Percentiles rank a stretch among this genome's conserved stretches.
These are phyloP conservation scores for Apodemia zela DNA, from an alignment of 2,888 invertebrate species.

Conservation along the genomic window DNA sequence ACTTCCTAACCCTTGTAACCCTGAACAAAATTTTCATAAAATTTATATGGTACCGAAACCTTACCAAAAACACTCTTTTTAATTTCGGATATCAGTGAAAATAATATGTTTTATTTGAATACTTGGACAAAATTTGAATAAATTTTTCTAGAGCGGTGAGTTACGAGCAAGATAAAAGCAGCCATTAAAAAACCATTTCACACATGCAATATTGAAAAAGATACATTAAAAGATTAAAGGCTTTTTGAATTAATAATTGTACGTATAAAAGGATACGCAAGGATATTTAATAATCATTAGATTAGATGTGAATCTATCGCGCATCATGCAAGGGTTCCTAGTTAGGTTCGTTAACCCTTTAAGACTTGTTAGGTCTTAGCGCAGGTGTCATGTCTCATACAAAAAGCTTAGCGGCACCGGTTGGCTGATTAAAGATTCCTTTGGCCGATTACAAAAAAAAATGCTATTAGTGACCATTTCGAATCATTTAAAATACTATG, in stretches of 20 bases:
- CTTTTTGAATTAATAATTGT: slow-evolving; percentile 6
- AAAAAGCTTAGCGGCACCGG: slow-evolving; percentile 7
- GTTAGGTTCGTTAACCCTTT: slow-evolving; percentile 27
- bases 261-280: slow-evolving; percentile 2
- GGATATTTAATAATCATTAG: slow-evolving; percentile 3
- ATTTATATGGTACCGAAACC: no score
- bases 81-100: no score
- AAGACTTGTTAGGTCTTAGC: slow-evolving; percentile 29
- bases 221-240: slow-evolving; percentile 1
- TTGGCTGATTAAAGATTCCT: slow-evolving; percentile 13
- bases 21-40: no score
- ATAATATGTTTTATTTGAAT: no score
- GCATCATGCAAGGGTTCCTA: slow-evolving; percentile 18
- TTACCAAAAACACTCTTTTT: no score
- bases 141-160: neutral
- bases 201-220: neutral
- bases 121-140: no score
- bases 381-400: slow-evolving; percentile 29
- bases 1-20: no score
- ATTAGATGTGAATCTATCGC: slow-evolving; percentile 1
- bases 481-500: neutral
- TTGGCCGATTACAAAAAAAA: slow-evolving; percentile 3
- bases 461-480: slow-evolving; percentile 9
- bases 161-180: neutral
- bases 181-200: slow-evolving; percentile 8